Base-by-base conservation (phyloP, 2,113 vertebrate genomes). In the Toxotes chatareus region DNA sequence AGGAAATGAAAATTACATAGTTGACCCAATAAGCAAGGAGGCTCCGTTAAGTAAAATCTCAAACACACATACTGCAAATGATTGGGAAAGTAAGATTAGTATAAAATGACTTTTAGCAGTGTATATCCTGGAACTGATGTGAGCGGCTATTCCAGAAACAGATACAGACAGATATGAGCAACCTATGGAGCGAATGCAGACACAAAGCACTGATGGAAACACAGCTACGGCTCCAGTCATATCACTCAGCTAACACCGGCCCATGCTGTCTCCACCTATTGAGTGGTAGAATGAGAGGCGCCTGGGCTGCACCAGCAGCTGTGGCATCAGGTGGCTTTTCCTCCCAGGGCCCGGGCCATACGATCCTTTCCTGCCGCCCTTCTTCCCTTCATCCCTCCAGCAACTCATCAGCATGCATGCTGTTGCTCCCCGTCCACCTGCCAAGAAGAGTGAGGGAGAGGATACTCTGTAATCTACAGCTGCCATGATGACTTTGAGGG, bases 251-350 rank as follows among this genome's bases (percentile, higher is more conserved):
- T 86, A 79, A 63, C 34, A 70, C 71, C 65, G 76, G 79, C 72
- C 74, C 83, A 91, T 91, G 73, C 88, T 92, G 87, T 94, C 90
- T 86, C 79, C 88, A 88, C 71, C 77, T 90, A 91, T 93, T 66
- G 86, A 93, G 82, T 73, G 69, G 90, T 19, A 56, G 72, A 79
- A 55, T 84, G 84, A 75, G 81, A 75, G 90, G 83, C 85, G 88
- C 85, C 90, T 93, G 85, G 89, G 91, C 93, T 67, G 85, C 91
- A 86, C 16, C 77, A 78, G 87, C 36, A 92, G 90, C 85, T 83
- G 85, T 80, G 89, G 81, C 84, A 96, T 96, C 95, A 93, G 91
- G 93, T 95, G 95, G 90, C 91, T 91, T 73, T 85, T 90, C 93
- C 88, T 89, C 60, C 62, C 21, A 83, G 77, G 62, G 85, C 86